phyloP scores from a whole-genome alignment of 2,797 vertebrate species.

The Erpetoichthys calabaricus region DNA sequence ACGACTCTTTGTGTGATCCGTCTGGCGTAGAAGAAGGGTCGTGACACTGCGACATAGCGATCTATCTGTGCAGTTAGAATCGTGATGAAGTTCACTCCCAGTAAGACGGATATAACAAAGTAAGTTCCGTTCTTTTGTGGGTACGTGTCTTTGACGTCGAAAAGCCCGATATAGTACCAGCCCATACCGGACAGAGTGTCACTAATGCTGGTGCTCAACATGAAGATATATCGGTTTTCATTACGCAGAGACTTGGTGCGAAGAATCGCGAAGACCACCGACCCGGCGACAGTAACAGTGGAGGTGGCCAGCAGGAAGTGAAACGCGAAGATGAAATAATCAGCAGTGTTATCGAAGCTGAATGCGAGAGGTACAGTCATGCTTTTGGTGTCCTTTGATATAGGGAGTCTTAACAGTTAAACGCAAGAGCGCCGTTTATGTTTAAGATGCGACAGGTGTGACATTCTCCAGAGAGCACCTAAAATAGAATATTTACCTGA shows the following conservation, averaged over 20 bases:
- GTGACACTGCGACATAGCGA: conserved; percentile 52
- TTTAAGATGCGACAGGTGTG: too few relatives aligned
- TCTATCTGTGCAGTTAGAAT: conserved; percentile 63
- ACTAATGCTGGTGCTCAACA: conserved; percentile 63
- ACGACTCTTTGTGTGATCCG: conserved; percentile 34
- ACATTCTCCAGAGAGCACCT: too few relatives aligned
- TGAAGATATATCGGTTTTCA: conserved; percentile 62
- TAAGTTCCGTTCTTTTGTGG: conserved; percentile 49
- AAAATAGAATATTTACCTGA: too few relatives aligned
- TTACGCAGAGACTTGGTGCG: conserved; percentile 35
- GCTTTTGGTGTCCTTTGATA: too few relatives aligned
- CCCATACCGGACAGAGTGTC: conserved; percentile 56
- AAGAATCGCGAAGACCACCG: conserved; percentile 44
- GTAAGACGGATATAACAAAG: conserved; percentile 54
- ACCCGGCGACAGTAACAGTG: conserved; percentile 43
- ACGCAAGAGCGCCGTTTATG: too few relatives aligned
- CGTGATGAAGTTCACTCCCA: conserved; percentile 57
- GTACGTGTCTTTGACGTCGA: conserved; percentile 58
- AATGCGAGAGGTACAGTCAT: too few relatives aligned
- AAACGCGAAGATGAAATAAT: conserved; percentile 50
- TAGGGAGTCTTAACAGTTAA: too few relatives aligned
- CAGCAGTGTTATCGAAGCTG: conserved; percentile 7
- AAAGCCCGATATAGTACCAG: conserved; percentile 56
- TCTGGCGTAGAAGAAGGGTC: conserved; percentile 54
- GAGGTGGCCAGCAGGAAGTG: conserved; percentile 49